These are phyloP conservation scores for Gisinianus flammeolus DNA, from an alignment of 2,888 invertebrate species.

Conservation along the genomic window DNA sequence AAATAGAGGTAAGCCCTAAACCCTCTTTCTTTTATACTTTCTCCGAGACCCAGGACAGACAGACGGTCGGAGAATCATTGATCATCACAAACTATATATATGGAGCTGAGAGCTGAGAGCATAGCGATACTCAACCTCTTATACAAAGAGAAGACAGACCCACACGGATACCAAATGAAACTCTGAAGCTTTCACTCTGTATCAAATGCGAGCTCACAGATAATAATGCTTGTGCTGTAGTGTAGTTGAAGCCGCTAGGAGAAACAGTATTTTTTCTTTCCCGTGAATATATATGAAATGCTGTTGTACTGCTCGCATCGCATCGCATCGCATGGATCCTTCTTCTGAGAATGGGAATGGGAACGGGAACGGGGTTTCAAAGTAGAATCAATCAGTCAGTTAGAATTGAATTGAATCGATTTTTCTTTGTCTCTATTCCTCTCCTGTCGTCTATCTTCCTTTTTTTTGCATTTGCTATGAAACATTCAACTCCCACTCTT, in stretches of 20 bases:
- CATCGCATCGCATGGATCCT: too few species aligned
- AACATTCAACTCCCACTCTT: too few species aligned
- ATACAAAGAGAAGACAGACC: not conserved
- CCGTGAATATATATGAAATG: not conserved
- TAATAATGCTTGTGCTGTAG: not conserved
- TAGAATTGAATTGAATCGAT: conserved; percentile 21
- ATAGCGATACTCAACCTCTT: not conserved
- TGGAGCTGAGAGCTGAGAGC: too few species aligned
- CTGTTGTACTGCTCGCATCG: not conserved
- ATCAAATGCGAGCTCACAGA: not conserved
- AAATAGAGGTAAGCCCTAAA: not conserved
- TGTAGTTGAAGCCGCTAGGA: not conserved
- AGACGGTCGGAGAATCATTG: not conserved
- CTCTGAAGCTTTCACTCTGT: too few species aligned
- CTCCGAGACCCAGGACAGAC: not conserved
- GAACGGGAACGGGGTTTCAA: not conserved
- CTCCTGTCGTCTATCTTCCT: conserved; percentile 11
- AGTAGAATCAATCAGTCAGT: conserved; percentile 11
- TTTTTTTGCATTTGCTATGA: not conserved
- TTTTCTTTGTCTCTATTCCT: conserved; percentile 17
- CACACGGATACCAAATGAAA: not conserved
- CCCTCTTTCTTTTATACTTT: not conserved
- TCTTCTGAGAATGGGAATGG: not conserved
- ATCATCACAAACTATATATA: not conserved
- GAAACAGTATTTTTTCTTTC: not conserved